A percentile compares a stretch with the other conserved stretches of the same genome.
phyloP scores from a whole-genome alignment of 2,113 vertebrate genomes.

The Cynopterus brachyotis region DNA sequence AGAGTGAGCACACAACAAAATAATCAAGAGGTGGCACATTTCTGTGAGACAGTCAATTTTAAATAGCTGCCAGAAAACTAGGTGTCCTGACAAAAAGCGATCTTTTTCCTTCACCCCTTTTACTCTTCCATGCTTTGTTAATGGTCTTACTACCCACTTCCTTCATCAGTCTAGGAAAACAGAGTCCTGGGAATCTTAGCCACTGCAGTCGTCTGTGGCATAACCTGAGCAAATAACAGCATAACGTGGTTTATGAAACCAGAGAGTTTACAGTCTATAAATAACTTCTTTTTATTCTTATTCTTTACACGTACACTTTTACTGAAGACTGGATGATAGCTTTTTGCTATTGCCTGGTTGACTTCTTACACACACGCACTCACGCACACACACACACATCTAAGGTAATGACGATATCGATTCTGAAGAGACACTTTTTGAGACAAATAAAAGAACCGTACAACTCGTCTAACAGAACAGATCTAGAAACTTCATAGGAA shows the following conservation, averaged over 20 bases:
- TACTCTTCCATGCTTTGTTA: neutral
- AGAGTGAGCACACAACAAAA: neutral
- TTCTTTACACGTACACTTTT: slow-evolving; percentile 84
- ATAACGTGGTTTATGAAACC: slow-evolving; percentile 84
- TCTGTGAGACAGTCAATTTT: neutral
- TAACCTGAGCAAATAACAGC: slow-evolving; percentile 77
- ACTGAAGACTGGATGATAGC: slow-evolving; percentile 84
- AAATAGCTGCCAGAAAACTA: neutral
- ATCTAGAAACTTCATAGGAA: slow-evolving; percentile 75
- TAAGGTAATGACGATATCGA: slow-evolving; percentile 85
- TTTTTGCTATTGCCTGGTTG: slow-evolving; percentile 84
- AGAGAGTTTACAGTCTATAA: slow-evolving; percentile 84
- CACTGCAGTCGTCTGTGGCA: slow-evolving; percentile 26
- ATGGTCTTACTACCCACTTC: slow-evolving; percentile 41
- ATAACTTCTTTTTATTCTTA: slow-evolving; percentile 84
- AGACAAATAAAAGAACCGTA: slow-evolving; percentile 79
- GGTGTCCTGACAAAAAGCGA: neutral
- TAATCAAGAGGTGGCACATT: neutral
- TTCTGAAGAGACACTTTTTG: slow-evolving; percentile 82
- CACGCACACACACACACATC: neutral
- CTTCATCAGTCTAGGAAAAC: neutral
- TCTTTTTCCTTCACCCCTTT: neutral
- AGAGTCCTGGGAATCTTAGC: slow-evolving; percentile 73
- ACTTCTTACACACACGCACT: slow-evolving; percentile 76
- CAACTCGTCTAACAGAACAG: slow-evolving; percentile 75